A percentile compares a stretch with the other conserved stretches of the same genome.
phyloP scores from a whole-genome alignment of 1,140 invertebrate genomes.

The Tribolium madens region DNA sequence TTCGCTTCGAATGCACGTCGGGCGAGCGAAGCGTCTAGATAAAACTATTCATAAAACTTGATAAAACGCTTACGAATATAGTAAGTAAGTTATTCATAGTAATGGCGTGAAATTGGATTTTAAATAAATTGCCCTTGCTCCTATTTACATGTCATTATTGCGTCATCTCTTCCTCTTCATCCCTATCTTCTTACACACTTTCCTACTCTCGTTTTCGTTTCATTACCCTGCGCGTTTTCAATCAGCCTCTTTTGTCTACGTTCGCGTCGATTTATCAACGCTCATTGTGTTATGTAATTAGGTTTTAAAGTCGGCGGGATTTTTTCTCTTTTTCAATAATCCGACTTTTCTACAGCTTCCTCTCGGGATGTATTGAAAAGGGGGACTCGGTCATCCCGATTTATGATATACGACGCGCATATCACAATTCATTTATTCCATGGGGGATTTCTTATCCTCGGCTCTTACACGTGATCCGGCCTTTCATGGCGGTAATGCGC shows the following conservation, averaged over 20 bases:
- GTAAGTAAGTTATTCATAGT: slow-evolving; percentile 58
- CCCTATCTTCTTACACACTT: slow-evolving; percentile 42
- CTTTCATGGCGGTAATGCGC: slow-evolving; percentile 40
- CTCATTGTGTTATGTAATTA: slow-evolving; percentile 41
- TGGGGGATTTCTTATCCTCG: slow-evolving; percentile 44
- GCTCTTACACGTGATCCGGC: slow-evolving; percentile 34
- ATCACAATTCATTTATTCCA: slow-evolving; percentile 48
- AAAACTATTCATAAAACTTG: slow-evolving; percentile 47
- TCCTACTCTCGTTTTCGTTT: slow-evolving; percentile 45
- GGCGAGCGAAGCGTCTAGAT: slow-evolving; percentile 31
- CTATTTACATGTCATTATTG: slow-evolving; percentile 60
- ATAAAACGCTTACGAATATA: slow-evolving; percentile 50
- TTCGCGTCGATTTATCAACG: slow-evolving; percentile 40
- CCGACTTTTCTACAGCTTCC: slow-evolving; percentile 39
- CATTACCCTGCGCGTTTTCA: slow-evolving; percentile 40
- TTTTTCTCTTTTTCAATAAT: neutral
- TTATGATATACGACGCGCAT: slow-evolving; percentile 34
- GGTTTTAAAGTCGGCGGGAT: neutral
- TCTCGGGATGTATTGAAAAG: slow-evolving; percentile 13
- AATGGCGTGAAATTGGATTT: slow-evolving; percentile 58
- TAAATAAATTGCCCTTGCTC: slow-evolving; percentile 59
- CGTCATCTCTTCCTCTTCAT: slow-evolving; percentile 52
- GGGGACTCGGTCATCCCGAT: slow-evolving; percentile 40
- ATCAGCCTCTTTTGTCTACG: slow-evolving; percentile 42
- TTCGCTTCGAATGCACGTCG: slow-evolving; percentile 43